Evolutionary conservation across 2,888 invertebrate species (phyloP).

Genomic region (Baccha elongata): DNA sequence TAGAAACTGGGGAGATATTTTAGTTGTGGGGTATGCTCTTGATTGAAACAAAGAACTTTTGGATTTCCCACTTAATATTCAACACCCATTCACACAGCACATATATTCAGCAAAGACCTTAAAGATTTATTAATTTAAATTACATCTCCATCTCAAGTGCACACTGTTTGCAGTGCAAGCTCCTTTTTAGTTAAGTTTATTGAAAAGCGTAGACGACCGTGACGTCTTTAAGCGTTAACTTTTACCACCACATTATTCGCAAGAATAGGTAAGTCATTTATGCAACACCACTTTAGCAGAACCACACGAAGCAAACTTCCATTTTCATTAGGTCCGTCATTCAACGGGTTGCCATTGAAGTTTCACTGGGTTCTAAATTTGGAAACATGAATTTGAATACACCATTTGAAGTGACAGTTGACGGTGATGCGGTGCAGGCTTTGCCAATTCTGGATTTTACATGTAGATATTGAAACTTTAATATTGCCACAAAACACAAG

Average conservation of each 20-base stretch:
- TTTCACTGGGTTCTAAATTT: slow-evolving; percentile 63
- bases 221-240: slow-evolving; percentile 46
- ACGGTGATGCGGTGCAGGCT: slow-evolving; percentile 37
- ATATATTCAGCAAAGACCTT: slow-evolving; percentile 47
- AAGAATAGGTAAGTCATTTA: slow-evolving; percentile 54
- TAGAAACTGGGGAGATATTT: no score
- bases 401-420: slow-evolving; percentile 58
- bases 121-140: slow-evolving; percentile 71
- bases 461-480: slow-evolving; percentile 3
- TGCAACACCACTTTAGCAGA: slow-evolving; percentile 26
- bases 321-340: slow-evolving; percentile 54
- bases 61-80: slow-evolving; percentile 55
- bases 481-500: slow-evolving; percentile 10
- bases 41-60: slow-evolving; percentile 33
- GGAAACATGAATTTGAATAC: slow-evolving; percentile 72
- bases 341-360: slow-evolving; percentile 48
- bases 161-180: slow-evolving; percentile 26
- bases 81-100: slow-evolving; percentile 29
- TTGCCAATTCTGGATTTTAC: slow-evolving; percentile 46
- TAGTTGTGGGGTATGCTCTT: no score
- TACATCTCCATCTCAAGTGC: slow-evolving; percentile 43
- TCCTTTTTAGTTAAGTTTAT: slow-evolving; percentile 46
- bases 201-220: slow-evolving; percentile 32
- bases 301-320: slow-evolving; percentile 36
- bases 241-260: slow-evolving; percentile 43